Evolutionary conservation across 2,888 invertebrate species (phyloP).

Genomic region (Coelinius sp.): DNA sequence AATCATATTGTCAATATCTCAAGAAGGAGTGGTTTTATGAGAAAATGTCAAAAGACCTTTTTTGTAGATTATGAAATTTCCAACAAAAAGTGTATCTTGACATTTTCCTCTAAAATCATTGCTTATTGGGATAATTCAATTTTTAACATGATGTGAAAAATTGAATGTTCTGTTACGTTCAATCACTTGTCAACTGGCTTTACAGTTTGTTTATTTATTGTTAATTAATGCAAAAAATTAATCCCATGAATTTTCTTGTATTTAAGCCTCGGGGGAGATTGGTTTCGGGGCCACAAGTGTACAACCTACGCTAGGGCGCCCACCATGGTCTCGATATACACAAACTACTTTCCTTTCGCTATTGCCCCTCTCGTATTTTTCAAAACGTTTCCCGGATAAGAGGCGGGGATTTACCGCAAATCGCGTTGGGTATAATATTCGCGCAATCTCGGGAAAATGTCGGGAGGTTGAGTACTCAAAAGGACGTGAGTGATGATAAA

Average conservation of each 20-base stretch:
- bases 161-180: too few relatives aligned
- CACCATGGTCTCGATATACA: slow-evolving; percentile 49
- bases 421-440: neutral
- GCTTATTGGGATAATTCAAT: too few relatives aligned
- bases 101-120: too few relatives aligned
- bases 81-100: too few relatives aligned
- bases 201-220: too few relatives aligned
- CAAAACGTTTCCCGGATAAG: slow-evolving; percentile 20
- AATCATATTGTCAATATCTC: too few relatives aligned
- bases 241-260: slow-evolving; percentile 7
- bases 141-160: too few relatives aligned
- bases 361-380: neutral
- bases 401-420: slow-evolving; percentile 22
- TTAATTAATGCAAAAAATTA: neutral
- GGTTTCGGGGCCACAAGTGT: slow-evolving; percentile 38
- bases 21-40: too few relatives aligned
- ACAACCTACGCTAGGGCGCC: slow-evolving; percentile 57
- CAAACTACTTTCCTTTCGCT: slow-evolving; percentile 15
- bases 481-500: neutral
- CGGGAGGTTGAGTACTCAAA: neutral
- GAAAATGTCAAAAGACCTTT: too few relatives aligned
- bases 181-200: too few relatives aligned
- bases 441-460: neutral
- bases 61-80: too few relatives aligned
- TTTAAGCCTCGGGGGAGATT: neutral